Conservation (phyloP, 2,888 invertebrate species). For the Dorcus parallelipipedus region DNA sequence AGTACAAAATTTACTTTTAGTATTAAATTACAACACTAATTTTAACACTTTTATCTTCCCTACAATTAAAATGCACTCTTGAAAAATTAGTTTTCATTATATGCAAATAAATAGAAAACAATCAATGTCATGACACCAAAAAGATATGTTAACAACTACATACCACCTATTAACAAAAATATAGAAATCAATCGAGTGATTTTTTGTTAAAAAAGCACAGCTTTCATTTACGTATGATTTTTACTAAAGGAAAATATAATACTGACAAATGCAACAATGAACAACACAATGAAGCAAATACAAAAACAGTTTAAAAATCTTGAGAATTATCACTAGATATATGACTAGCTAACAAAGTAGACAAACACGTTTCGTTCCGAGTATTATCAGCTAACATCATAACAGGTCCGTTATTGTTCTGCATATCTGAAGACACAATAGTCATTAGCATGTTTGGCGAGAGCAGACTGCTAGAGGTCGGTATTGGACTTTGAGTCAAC, state of each 20-base stretch:
- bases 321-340: conserved; percentile 43
- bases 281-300: neutral
- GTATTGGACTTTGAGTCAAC: conserved; percentile 38
- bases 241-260: conserved; percentile 3
- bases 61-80: too few species aligned
- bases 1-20: too few species aligned
- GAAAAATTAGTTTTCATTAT: too few species aligned
- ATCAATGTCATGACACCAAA: too few species aligned
- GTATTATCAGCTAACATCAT: conserved; percentile 34
- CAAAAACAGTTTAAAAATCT: conserved; percentile 33
- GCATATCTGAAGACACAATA: conserved; percentile 28
- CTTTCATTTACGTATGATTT: too few species aligned
- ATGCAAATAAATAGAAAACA: too few species aligned
- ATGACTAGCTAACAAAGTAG: conserved; percentile 43
- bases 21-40: too few species aligned
- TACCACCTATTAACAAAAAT: too few species aligned
- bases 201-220: too few species aligned
- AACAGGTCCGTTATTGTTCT: conserved; percentile 26
- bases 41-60: too few species aligned
- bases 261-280: conserved; percentile 7
- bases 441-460: conserved; percentile 38
- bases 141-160: too few species aligned
- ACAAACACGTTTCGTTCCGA: conserved; percentile 34
- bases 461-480: conserved; percentile 33
- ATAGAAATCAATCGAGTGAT: too few species aligned